These are phyloP conservation scores for Pantala flavescens DNA, from an alignment of 1,140 invertebrate genomes.

Conservation along the genomic window DNA sequence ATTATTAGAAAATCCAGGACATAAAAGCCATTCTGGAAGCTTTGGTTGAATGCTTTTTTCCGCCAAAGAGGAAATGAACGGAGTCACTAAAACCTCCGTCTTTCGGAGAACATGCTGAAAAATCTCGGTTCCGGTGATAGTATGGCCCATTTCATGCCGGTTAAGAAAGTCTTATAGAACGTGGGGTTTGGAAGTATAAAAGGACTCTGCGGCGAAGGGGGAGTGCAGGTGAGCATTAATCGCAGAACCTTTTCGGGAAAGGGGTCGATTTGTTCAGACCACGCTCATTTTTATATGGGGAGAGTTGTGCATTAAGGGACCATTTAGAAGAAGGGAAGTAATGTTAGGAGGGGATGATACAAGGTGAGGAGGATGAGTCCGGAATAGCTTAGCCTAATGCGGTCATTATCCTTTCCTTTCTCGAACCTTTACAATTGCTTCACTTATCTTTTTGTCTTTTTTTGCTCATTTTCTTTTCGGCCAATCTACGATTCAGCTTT, in stretches of 20 bases:
- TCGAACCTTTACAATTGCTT: not conserved
- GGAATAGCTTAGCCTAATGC: constrained; percentile 5
- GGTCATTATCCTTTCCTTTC: constrained; percentile 6
- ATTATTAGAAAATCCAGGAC: too few species aligned
- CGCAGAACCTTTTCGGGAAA: not conserved
- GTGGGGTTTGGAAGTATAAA: not conserved
- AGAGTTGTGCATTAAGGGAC: not conserved
- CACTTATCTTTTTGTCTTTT: not conserved
- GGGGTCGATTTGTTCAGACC: not conserved
- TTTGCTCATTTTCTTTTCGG: not conserved
- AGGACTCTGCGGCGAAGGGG: not conserved
- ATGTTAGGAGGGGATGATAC: not conserved
- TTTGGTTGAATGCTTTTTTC: too few species aligned
- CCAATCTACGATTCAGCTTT: not conserved
- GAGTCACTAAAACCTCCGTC: not conserved
- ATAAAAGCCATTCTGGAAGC: too few species aligned
- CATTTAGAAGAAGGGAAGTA: not conserved
- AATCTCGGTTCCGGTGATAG: not conserved
- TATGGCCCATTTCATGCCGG: not conserved
- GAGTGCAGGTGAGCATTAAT: not conserved
- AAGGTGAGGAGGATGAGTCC: not conserved
- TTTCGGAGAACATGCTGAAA: not conserved
- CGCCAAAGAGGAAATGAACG: not conserved
- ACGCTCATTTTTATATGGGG: constrained; percentile 5
- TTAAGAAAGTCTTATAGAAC: not conserved